These are phyloP conservation scores for Amphipoea lucens DNA, from an alignment of 2,888 invertebrate species.

Conservation along the genomic window DNA sequence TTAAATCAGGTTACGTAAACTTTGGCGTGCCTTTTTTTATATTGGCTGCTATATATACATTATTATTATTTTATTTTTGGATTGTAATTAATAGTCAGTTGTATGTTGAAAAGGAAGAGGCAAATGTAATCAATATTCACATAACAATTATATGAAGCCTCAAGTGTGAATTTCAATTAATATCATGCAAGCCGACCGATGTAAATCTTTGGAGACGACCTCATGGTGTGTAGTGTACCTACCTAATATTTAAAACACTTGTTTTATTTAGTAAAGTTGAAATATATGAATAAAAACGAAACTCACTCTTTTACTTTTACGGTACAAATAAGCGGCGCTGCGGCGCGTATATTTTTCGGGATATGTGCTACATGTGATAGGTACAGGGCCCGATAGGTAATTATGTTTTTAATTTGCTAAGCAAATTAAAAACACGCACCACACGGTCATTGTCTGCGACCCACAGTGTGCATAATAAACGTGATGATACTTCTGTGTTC, in stretches of 20 bases:
- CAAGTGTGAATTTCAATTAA: neutral
- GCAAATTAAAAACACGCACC: neutral
- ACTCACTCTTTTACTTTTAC: constrained; percentile 5
- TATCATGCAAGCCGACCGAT: neutral
- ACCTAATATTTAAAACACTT: neutral
- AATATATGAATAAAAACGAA: neutral
- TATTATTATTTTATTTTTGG: constrained; percentile 72
- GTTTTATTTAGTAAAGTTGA: constrained; percentile 4
- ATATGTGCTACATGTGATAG: neutral
- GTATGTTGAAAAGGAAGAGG: constrained; percentile 57
- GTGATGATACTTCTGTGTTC: neutral
- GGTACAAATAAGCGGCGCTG: neutral
- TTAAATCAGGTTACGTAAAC: constrained; percentile 43
- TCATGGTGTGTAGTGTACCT: neutral
- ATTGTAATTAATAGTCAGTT: constrained; percentile 69
- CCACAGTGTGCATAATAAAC: neutral
- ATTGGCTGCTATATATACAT: constrained; percentile 53
- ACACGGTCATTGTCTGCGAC: neutral
- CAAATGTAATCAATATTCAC: constrained; percentile 70
- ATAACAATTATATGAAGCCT: constrained; percentile 65
- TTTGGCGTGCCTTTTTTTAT: constrained; percentile 64
- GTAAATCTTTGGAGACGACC: neutral
- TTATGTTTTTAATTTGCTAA: neutral
- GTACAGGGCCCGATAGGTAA: no score
- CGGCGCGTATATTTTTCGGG: neutral